Evolutionary conservation across 1,140 invertebrate species (phyloP), one percentile per base, ranked within the genome.

Genomic region (Drosophila burlai): DNA sequence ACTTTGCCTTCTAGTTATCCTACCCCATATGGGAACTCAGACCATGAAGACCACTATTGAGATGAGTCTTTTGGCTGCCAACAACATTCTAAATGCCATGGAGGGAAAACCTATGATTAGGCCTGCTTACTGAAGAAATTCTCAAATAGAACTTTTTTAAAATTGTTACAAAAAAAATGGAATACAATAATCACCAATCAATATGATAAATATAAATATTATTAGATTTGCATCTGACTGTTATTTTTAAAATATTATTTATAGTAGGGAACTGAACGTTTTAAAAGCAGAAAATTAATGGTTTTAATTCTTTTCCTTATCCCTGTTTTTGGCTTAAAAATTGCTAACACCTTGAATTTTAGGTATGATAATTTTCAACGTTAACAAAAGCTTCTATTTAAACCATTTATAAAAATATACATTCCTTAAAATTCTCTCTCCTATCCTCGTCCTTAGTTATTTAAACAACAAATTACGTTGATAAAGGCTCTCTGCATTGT

Each of bases 1-100:
- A n/a, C 34, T 71, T 40, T 66, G 8, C 59, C 82, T 77, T 49
- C 0, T 92, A 97, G 96, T 97, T 64, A 93, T 98, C 8, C 75
- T 97, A 4, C 98, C 98, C 2, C 98, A 99, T 93, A 93, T 99
- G 85, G 98, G 97, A 24, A 98, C 97, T 87, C 97, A 97, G 24
- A 97, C 97, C 0, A 80, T 95, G 13, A 94, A 95, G 63, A 97
- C 97, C 0, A 95, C 97, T 63, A 95, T 94, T 50, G 94, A 95
- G 29, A 99, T 99, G 98, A 95, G 96, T 5, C 92, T 94, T 18
- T 87, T 97, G 47, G 96, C 97, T 9, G 96, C 96, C 1, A 93
- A 96, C 72, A 98, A 99, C 91, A 96, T 98, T 58, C 79, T 98
- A 11, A 96, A 96, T 86, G 97, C 94, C 4, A 93, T 98, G 3